A percentile compares a stretch with the other conserved stretches of the same genome.
Evolutionary conservation across 2,797 vertebrate species (phyloP).

Genomic region (Bovichtus variegatus): DNA sequence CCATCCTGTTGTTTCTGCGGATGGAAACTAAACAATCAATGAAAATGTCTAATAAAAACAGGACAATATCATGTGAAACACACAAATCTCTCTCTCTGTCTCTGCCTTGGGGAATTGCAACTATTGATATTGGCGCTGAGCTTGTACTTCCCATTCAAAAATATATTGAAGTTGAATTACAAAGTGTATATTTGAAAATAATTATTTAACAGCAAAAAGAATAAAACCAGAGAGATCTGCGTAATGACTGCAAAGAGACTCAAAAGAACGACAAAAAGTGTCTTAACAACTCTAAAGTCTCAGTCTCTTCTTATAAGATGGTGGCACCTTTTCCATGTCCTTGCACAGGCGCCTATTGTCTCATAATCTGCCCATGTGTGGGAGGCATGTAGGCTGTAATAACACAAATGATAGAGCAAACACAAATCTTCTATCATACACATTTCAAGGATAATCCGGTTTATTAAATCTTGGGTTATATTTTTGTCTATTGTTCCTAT

Average conservation of each 20-base stretch:
- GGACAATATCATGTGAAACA: constrained; percentile 56
- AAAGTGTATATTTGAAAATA: constrained; percentile 36
- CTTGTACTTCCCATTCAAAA: constrained; percentile 57
- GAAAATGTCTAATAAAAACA: constrained; percentile 59
- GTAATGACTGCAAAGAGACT: too few species aligned
- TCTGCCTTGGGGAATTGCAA: constrained; percentile 32
- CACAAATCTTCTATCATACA: background rate
- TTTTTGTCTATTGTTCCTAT: background rate
- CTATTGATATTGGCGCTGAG: constrained; percentile 64
- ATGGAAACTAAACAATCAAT: constrained; percentile 60
- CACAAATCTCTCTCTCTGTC: constrained; percentile 30
- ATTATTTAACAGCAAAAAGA: constrained; percentile 4
- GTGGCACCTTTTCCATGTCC: too few species aligned
- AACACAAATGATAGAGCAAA: background rate
- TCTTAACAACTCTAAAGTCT: too few species aligned
- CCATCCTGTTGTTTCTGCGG: constrained; percentile 45
- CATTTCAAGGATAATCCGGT: background rate
- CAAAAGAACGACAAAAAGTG: too few species aligned
- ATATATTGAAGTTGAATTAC: constrained; percentile 33
- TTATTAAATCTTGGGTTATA: background rate
- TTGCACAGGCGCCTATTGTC: too few species aligned
- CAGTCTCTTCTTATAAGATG: too few species aligned
- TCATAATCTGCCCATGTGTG: too few species aligned
- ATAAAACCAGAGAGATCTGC: too few species aligned
- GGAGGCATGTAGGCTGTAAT: constrained; percentile 16